phyloP scores from a whole-genome alignment of 2,888 invertebrate genomes.

The Tanytarsus gracilentus region DNA sequence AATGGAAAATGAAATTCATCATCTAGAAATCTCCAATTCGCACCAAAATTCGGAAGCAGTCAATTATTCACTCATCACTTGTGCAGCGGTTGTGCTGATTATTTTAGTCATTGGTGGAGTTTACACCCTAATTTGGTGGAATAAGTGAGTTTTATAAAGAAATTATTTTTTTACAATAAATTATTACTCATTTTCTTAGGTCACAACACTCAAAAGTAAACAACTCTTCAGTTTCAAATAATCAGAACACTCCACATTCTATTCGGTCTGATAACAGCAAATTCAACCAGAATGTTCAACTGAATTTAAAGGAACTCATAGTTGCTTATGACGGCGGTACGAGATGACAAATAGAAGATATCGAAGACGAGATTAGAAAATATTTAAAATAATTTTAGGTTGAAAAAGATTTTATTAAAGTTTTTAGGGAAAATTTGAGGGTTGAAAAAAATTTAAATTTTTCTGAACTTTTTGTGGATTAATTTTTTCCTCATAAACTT shows the following conservation, averaged over 20 bases:
- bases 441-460: background rate
- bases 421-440: background rate
- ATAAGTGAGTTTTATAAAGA: slow-evolving; percentile 50
- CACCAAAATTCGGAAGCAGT: slow-evolving; percentile 50
- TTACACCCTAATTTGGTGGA: slow-evolving; percentile 81
- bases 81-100: slow-evolving; percentile 71
- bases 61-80: slow-evolving; percentile 70
- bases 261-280: slow-evolving; percentile 12
- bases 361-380: slow-evolving; percentile 20
- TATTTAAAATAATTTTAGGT: slow-evolving; percentile 22
- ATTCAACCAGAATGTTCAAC: slow-evolving; percentile 15
- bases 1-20: slow-evolving; percentile 40
- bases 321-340: slow-evolving; percentile 23
- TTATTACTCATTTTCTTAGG: slow-evolving; percentile 3
- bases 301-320: slow-evolving; percentile 23
- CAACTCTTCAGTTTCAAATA: background rate
- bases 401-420: background rate
- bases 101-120: slow-evolving; percentile 72
- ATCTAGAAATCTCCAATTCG: slow-evolving; percentile 47
- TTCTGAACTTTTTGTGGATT: background rate
- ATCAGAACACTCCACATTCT: slow-evolving; percentile 18
- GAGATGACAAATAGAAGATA: slow-evolving; percentile 27
- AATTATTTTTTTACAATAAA: background rate
- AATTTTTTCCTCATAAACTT: too few relatives aligned
- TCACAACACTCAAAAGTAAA: slow-evolving; percentile 13